Base-by-base conservation (phyloP, 2,888 invertebrate genomes). In the Drepanosiphum platanoidis region DNA sequence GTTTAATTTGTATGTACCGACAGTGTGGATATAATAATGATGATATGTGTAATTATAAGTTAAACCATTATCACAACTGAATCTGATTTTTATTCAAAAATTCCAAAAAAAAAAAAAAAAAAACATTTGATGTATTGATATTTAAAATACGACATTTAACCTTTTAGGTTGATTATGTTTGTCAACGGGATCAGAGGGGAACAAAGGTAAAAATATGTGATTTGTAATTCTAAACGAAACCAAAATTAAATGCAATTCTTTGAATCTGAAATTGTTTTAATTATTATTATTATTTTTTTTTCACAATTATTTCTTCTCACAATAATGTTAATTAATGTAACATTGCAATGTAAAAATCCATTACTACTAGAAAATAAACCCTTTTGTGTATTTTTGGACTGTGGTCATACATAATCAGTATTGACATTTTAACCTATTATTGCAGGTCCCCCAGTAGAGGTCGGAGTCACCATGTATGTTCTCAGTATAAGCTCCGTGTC, bases 381-480 rank as follows among this genome's bases (percentile, higher is more conserved):
- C 79, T 79, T 66, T 79, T 66, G 72, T 71, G 64, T 84, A 58
- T 34, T 46, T 77, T 30, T 66, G 34, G 84, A 77, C 68, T 66
- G 66, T 61, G 27, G 64, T 64, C 77, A 15, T 27, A 39, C 83
- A 30, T 66, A 74, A 74, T 66, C n/a, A 71, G 46, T 86, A 79
- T 64, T 86, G 78, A 84, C 84, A 52, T 77, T 84, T 84, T 77
- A 84, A 84, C 42, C 61, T 86, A 80, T 82, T 58, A 87, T 90
- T 90, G 86, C 90, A 92, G 92, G 91, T 89, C 90, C 90, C 87
- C 91, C 92, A 86, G 92, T 92, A 87, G 91, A 91, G 88, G 92
- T 92, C 87, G 91, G 92, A 87, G 91, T 92, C 88, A 92, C 92
- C 88, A 91, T 92, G 90, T 91, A 92, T 90, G 92, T 92, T 88